phyloP scores from a whole-genome alignment of 1,140 invertebrate genomes.

The Zaprionus africanus region DNA sequence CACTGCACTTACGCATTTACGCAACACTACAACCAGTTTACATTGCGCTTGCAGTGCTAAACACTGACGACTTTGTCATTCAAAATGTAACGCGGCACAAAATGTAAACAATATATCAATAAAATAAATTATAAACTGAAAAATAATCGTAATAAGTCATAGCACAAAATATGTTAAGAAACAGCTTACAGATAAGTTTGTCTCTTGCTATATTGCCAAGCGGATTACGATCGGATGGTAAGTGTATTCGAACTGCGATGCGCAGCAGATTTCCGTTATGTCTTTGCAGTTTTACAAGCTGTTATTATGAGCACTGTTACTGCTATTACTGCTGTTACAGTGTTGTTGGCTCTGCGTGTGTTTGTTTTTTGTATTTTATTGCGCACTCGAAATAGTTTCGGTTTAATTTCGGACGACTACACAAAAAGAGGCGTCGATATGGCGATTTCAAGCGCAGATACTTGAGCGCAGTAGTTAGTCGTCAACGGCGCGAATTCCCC shows the following conservation, averaged over 20 bases:
- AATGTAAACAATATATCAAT: neutral
- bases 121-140: neutral
- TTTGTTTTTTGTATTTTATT: conserved; percentile 64
- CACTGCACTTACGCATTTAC: conserved; percentile 25
- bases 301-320: neutral
- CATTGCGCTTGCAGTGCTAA: conserved; percentile 6
- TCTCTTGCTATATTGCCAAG: too few relatives aligned
- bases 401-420: conserved; percentile 55
- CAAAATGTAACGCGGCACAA: neutral
- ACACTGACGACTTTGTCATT: neutral
- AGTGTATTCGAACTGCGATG: conserved; percentile 1
- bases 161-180: neutral
- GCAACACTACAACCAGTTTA: conserved; percentile 44
- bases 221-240: neutral
- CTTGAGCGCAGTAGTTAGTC: conserved; percentile 41
- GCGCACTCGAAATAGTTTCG: conserved; percentile 79
- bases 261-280: neutral
- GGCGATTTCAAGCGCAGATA: conserved; percentile 50
- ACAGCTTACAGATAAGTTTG: neutral
- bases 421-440: conserved; percentile 49
- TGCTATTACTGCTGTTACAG: conserved; percentile 17
- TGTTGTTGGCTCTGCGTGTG: conserved; percentile 20
- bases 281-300: conserved; percentile 18
- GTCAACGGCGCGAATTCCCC: conserved; percentile 31
- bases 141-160: neutral